Evolutionary conservation across 2,888 invertebrate species (phyloP), one percentile per base, ranked within the genome.

Genomic region (Scaptomyza caliginosa): DNA sequence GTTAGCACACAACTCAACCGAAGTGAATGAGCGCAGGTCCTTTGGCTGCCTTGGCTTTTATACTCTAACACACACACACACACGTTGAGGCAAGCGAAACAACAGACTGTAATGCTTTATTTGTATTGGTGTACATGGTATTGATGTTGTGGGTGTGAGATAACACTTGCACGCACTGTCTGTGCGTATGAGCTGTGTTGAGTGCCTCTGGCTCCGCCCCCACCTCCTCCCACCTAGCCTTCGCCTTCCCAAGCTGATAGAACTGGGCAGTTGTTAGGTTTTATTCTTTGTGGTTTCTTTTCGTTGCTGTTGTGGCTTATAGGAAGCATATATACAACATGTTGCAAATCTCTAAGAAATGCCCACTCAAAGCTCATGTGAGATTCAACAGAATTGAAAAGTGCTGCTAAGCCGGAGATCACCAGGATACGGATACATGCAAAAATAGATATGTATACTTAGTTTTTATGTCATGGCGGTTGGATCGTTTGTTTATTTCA

Each of bases 11-110:
- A 77, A 84, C 76, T 78, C 50, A 66, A 80, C 73, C 60, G 74
- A 75, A 79, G 75, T 73, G 77, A 88, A 88, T 88, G 78, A 83
- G 71, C 76, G 69, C 67, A 74, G 67, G 76, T 86, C 78, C 83
- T 78, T 75, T 67, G 59, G 64, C 39, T 55, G 67, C 57, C 58
- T 76, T 74, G 50, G 74, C 81, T 81, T 86, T 85, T 88, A 88
- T 88, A 88, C 72, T 68, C 60, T 48, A 57, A 43, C 67, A 54
- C 6, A 11, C 11, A 21, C 19, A 21, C 46, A 46, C 67, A 55
- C 36, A 4, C 72, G 67, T 45, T 28, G 71, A 42, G 28, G 16
- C 55, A 38, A 45, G 32, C 58, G 49, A 48, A 52, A 21, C 58
- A 56, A 59, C 50, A 55, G 26, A 10, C 46, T 24, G 23, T 11